Percentiles rank a stretch among this genome's conserved stretches.
These are phyloP conservation scores for Cordilura impudica DNA, from an alignment of 2,888 invertebrate genomes.

Conservation along the genomic window DNA sequence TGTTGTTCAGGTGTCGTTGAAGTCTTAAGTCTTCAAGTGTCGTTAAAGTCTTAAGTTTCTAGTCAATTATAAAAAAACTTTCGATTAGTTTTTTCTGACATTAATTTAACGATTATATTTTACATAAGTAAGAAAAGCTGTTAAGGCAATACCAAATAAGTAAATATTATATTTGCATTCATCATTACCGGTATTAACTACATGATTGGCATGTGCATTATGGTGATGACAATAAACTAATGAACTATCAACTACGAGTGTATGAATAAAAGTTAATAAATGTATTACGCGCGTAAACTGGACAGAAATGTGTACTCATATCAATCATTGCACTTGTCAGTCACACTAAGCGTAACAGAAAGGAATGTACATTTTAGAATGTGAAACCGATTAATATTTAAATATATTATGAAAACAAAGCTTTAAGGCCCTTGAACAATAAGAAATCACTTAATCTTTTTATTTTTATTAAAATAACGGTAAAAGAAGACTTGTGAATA, in stretches of 20 bases:
- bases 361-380: not conserved
- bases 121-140: no score
- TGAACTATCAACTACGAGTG: not conserved
- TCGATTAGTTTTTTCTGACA: no score
- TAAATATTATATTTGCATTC: no score
- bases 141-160: no score
- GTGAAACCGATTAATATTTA: conserved; percentile 31
- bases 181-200: no score
- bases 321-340: conserved; percentile 15
- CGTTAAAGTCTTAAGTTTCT: no score
- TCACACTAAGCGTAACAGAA: conserved; percentile 29
- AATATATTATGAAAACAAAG: not conserved
- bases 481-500: not conserved
- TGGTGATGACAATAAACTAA: not conserved
- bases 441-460: not conserved
- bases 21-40: no score
- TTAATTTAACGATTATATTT: no score
- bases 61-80: no score
- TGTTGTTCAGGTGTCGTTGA: no score
- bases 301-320: not conserved
- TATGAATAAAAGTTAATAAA: not conserved
- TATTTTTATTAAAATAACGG: no score
- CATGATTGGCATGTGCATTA: not conserved
- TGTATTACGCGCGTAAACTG: no score
- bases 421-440: not conserved